These are phyloP conservation scores for Micrastur ruficollis DNA, from an alignment of 2,797 vertebrate species.

Conservation along the genomic window DNA sequence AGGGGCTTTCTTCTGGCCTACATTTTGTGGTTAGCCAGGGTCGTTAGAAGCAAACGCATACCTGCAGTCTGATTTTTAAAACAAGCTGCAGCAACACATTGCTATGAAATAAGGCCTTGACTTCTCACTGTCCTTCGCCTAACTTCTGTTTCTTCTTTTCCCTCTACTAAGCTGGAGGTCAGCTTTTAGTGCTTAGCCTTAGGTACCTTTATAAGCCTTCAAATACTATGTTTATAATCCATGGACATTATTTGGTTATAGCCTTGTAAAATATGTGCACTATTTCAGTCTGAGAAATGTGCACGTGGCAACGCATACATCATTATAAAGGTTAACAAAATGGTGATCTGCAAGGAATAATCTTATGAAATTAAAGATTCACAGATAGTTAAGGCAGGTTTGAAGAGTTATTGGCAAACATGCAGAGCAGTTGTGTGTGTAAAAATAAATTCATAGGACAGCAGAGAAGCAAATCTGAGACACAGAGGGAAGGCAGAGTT, in stretches of 20 bases:
- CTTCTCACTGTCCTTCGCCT: neutral
- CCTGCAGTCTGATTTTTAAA: neutral
- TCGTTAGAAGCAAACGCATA: neutral
- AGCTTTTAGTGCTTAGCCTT: neutral
- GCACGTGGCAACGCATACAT: neutral
- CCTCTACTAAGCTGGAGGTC: neutral
- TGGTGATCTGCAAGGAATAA: neutral
- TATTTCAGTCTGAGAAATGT: neutral
- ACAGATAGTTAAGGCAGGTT: neutral
- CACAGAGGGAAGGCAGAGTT: neutral
- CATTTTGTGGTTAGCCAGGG: neutral
- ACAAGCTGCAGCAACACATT: neutral
- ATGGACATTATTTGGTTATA: neutral
- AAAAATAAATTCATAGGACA: conserved; percentile 5
- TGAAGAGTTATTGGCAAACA: neutral
- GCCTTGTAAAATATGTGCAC: neutral
- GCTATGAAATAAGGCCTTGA: neutral
- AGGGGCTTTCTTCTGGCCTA: neutral
- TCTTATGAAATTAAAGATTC: neutral
- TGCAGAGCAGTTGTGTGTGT: neutral
- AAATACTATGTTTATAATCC: neutral
- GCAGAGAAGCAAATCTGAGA: neutral
- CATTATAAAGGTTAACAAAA: conserved; percentile 13
- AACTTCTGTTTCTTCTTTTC: neutral
- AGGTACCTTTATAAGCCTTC: neutral